These are phyloP conservation scores for Mystacornis crossleyi DNA, from an alignment of 2,113 vertebrate species.

Conservation along the genomic window DNA sequence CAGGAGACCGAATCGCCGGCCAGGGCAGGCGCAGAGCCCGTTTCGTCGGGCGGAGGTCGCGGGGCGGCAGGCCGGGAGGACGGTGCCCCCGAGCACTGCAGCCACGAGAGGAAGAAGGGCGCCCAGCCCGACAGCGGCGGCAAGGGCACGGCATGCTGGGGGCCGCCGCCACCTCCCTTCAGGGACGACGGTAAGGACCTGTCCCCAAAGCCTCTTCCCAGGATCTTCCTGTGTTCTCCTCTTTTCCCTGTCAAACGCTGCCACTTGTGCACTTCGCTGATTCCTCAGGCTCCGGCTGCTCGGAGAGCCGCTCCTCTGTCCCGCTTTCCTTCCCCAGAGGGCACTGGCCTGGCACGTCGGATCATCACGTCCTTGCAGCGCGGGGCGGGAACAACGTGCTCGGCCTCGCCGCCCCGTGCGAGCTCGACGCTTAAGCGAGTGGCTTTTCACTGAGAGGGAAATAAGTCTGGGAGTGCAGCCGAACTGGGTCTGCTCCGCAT, in stretches of 20 bases:
- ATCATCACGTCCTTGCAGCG: rapidly evolving
- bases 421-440: neutral
- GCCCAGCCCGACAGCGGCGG: neutral
- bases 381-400: neutral
- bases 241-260: neutral
- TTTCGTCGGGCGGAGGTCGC: neutral
- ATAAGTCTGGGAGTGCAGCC: neutral
- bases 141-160: neutral
- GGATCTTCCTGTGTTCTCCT: too few relatives aligned
- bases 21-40: neutral
- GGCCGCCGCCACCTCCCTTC: neutral
- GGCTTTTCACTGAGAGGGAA: neutral
- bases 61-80: neutral
- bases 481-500: neutral
- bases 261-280: rapidly evolving
- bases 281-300: neutral
- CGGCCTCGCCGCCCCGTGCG: neutral
- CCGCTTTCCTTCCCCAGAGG: neutral
- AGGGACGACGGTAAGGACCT: conserved; percentile 57
- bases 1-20: neutral
- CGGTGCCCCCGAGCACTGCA: neutral
- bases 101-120: neutral
- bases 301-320: neutral
- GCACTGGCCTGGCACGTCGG: neutral
- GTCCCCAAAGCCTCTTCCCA: neutral